Evolutionary conservation across 2,888 invertebrate species (phyloP), one percentile per base, ranked within the genome.

Genomic region (Melitaea athalia): DNA sequence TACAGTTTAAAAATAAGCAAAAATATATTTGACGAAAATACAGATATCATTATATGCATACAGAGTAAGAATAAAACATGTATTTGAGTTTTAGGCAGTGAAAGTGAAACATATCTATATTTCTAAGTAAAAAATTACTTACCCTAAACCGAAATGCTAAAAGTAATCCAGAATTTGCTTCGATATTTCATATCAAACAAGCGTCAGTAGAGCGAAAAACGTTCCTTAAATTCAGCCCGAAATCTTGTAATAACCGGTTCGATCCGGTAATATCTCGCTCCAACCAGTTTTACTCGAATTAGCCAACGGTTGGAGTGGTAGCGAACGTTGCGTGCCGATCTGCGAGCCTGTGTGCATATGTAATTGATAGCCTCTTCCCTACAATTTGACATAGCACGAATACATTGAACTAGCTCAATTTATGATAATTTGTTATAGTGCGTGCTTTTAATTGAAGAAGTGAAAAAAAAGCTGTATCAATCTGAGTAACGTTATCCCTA

Each of bases 291-390:
- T 73, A 78, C 76, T 75, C 77, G 75, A 81, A 81, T 81, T 78
- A 79, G 75, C 74, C 70, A 70, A 74, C 77, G 81, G 78, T 78
- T 78, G 76, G 77, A 77, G 79, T 76, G 76, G 78, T 76, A 78
- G 78, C 77, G 72, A 78, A 68, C 78, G 81, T 84, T 82, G 84
- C 85, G 83, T 86, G 85, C 76, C 76, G 76, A 77, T 80, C 80
- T 80, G 71, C 77, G 78, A 76, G 78, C 80, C 77, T 82, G 80
- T 85, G 83, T 85, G 85, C 83, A 86, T 86, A 82, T 80, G 82
- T 86, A 86, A 85, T 88, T 81, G 84, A 83, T 83, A 80, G 79
- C 80, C 79, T 78, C 80, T 85, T 84, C 82, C 82, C 81, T 81
- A 81, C 84, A 85, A 85, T 86, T 86, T 86, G 81, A 79, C 79